phyloP scores from a whole-genome alignment of 2,888 invertebrate genomes.

The Eupithecia dodoneata region DNA sequence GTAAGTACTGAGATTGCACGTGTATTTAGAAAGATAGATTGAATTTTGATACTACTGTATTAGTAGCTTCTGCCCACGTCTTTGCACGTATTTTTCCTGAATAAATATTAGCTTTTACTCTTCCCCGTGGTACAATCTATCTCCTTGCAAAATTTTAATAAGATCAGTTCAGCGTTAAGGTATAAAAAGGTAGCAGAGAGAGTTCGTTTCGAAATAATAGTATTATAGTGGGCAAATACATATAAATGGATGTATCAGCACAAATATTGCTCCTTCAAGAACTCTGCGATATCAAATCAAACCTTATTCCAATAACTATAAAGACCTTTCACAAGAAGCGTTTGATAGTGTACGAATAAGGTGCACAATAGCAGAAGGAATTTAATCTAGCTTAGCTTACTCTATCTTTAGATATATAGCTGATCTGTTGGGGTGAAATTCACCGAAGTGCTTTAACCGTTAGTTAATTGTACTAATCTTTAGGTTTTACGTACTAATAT shows the following conservation, averaged over 20 bases:
- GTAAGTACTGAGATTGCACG: background rate
- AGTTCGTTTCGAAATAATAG: background rate
- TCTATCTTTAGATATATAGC: background rate
- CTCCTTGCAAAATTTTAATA: background rate
- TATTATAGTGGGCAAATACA: background rate
- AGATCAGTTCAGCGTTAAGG: background rate
- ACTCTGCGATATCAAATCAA: background rate
- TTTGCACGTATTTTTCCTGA: too few species aligned
- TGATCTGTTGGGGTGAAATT: background rate
- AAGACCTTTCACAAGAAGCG: background rate
- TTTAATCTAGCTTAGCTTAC: conserved; percentile 5
- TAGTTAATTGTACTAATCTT: too few species aligned
- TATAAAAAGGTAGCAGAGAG: background rate
- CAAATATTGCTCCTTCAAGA: background rate
- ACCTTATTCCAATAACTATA: background rate
- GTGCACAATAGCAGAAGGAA: conserved; percentile 1
- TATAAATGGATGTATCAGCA: background rate
- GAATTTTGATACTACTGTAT: background rate
- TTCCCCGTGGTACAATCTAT: background rate
- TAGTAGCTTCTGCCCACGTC: background rate
- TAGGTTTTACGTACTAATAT: too few species aligned
- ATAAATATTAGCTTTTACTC: too few species aligned
- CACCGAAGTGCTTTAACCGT: background rate
- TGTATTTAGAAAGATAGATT: background rate
- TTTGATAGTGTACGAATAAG: background rate